Percentiles rank a stretch among this genome's conserved stretches.
Evolutionary conservation across 2,888 invertebrate species (phyloP).

Genomic region (Lithophane semibrunnea): DNA sequence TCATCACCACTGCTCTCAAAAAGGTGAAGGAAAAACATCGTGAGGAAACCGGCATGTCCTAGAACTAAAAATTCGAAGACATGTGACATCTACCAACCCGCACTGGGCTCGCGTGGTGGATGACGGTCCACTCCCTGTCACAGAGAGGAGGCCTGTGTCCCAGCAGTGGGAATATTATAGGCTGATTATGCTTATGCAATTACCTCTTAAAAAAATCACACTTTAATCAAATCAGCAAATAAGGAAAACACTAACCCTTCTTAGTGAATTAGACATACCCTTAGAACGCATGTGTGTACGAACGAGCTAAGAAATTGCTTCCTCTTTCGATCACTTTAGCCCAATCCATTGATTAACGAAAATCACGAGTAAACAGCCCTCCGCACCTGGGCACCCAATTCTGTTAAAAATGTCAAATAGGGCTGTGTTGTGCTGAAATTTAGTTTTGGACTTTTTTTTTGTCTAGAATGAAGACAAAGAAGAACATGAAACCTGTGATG

Average conservation of each 20-base stretch:
- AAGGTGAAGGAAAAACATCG: too few species aligned
- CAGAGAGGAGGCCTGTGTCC: too few species aligned
- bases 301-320: slow-evolving; percentile 85
- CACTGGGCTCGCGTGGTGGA: too few species aligned
- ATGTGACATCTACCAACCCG: too few species aligned
- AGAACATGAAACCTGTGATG: background rate
- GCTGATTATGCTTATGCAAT: too few species aligned
- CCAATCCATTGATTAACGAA: slow-evolving; percentile 84
- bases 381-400: slow-evolving; percentile 81
- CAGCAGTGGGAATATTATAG: too few species aligned
- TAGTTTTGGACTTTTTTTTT: background rate
- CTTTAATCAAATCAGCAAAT: slow-evolving; percentile 57
- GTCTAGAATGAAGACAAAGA: background rate
- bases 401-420: slow-evolving; percentile 73
- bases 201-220: slow-evolving; percentile 56
- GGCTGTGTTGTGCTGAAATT: slow-evolving; percentile 31
- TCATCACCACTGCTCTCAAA: too few species aligned
- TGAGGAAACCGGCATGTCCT: too few species aligned
- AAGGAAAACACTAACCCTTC: slow-evolving; percentile 61
- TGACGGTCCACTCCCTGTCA: too few species aligned
- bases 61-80: too few species aligned
- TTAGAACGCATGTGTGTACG: slow-evolving; percentile 65
- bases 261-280: slow-evolving; percentile 61
- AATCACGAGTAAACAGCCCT: slow-evolving; percentile 79
- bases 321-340: slow-evolving; percentile 72